Percentiles rank a stretch among this genome's conserved stretches.
phyloP scores from a whole-genome alignment of 2,797 vertebrate genomes.

The Cetoscarus ocellatus region DNA sequence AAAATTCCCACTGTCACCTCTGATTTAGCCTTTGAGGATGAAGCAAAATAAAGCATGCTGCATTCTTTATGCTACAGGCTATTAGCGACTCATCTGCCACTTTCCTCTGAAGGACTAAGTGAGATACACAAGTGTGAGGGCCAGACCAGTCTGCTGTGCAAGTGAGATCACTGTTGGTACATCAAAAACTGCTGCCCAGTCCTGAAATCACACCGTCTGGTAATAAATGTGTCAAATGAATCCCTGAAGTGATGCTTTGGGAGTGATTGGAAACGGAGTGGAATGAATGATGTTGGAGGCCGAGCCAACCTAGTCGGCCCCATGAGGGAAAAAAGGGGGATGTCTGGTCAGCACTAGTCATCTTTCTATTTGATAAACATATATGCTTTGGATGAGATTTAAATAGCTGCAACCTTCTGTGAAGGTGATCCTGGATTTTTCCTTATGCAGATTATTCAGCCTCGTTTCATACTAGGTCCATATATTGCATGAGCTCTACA shows the following conservation, averaged over 20 bases:
- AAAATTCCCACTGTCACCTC: conserved; percentile 3
- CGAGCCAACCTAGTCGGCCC: conserved; percentile 25
- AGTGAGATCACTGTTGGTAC: conserved; percentile 35
- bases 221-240: conserved; percentile 60
- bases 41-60: conserved; percentile 10
- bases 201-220: conserved; percentile 53
- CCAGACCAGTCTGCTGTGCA: conserved; percentile 36
- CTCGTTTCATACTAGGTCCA: neutral
- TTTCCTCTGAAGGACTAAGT: conserved; percentile 22
- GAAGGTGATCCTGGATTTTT: conserved; percentile 30
- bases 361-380: conserved; percentile 39
- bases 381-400: conserved; percentile 27
- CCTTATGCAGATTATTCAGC: neutral
- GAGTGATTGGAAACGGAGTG: conserved; percentile 47
- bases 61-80: conserved; percentile 14
- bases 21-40: conserved; percentile 11
- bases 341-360: conserved; percentile 37
- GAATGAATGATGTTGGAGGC: conserved; percentile 43
- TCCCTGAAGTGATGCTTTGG: conserved; percentile 51
- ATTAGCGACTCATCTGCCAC: conserved; percentile 16
- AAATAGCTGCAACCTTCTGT: conserved; percentile 9
- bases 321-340: conserved; percentile 37
- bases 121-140: conserved; percentile 17
- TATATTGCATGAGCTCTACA: neutral
- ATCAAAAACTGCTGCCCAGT: conserved; percentile 46